A percentile compares a stretch with the other conserved stretches of the same genome.
These are phyloP conservation scores for Colinus virginianus DNA, from an alignment of 2,113 vertebrate genomes.

Conservation along the genomic window DNA sequence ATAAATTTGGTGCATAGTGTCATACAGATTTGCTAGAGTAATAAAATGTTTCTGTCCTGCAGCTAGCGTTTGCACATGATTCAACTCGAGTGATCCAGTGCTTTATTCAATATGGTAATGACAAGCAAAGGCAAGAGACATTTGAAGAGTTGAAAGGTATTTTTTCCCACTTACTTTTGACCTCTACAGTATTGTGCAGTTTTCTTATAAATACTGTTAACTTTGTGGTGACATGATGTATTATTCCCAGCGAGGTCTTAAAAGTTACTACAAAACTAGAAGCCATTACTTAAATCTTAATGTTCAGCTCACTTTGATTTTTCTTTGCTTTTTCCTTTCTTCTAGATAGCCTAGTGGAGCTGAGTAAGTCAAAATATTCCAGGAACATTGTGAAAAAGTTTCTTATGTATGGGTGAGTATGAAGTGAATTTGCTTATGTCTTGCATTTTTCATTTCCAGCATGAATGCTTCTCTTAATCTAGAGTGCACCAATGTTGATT, in stretches of 20 bases:
- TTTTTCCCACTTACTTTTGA: not conserved
- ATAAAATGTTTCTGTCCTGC: not conserved
- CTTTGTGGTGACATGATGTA: not conserved
- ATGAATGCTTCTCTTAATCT: not conserved
- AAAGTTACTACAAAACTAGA: too few species aligned
- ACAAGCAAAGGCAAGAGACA: slow-evolving; percentile 85
- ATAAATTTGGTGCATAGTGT: not conserved
- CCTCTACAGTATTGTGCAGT: not conserved
- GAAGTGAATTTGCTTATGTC: not conserved
- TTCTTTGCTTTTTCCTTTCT: slow-evolving; percentile 18
- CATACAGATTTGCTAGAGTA: not conserved
- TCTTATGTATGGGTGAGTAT: slow-evolving; percentile 94
- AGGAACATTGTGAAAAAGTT: slow-evolving; percentile 95
- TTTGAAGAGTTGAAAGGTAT: slow-evolving; percentile 92
- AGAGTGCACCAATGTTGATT: accelerated
- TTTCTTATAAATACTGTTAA: not conserved
- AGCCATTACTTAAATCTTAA: not conserved
- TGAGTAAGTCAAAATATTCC: slow-evolving; percentile 95
- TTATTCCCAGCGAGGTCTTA: not conserved
- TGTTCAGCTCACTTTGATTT: not conserved
- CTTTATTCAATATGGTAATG: slow-evolving; percentile 89
- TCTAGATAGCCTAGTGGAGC: slow-evolving; percentile 83
- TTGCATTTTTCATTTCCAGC: not conserved
- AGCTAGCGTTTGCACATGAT: slow-evolving; percentile 96
- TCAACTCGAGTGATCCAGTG: slow-evolving; percentile 95